phyloP scores from a whole-genome alignment of 2,113 vertebrate species.

The Tautogolabrus adspersus region DNA sequence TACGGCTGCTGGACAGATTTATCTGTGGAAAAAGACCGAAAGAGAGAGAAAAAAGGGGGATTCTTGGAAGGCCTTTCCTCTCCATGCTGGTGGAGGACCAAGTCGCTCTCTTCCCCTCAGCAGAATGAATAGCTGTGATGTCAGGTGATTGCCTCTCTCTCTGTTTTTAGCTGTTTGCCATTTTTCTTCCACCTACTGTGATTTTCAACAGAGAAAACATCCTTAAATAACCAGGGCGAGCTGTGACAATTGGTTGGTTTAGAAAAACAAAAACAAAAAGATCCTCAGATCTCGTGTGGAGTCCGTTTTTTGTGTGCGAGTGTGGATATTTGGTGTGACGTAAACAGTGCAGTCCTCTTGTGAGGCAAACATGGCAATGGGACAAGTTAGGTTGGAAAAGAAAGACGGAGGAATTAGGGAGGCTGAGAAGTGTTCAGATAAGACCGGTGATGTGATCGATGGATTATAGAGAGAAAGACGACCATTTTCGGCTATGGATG shows the following conservation, averaged over 20 bases:
- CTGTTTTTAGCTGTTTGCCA: conserved; percentile 30
- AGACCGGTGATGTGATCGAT: conserved; percentile 36
- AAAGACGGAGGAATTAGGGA: conserved; percentile 33
- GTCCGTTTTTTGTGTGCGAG: background rate
- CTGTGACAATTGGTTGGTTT: conserved; percentile 50
- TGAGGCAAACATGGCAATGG: conserved; percentile 3
- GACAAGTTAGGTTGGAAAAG: conserved; percentile 14
- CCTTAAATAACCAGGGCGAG: conserved; percentile 49
- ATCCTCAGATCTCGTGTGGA: conserved; percentile 10
- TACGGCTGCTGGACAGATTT: conserved; percentile 65
- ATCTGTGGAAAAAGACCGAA: conserved; percentile 61
- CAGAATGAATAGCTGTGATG: conserved; percentile 61
- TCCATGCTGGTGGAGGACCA: conserved; percentile 54
- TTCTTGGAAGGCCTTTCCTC: conserved; percentile 72
- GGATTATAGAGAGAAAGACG: conserved; percentile 27
- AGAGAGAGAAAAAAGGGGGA: conserved; percentile 38
- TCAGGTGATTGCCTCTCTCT: conserved; percentile 59
- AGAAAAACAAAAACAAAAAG: conserved; percentile 38
- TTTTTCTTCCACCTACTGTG: conserved; percentile 24
- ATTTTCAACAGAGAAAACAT: conserved; percentile 49
- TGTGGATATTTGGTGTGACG: conserved; percentile 8
- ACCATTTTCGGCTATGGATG: conserved; percentile 19
- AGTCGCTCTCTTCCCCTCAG: conserved; percentile 42
- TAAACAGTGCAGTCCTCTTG: conserved; percentile 1
- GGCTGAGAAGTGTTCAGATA: conserved; percentile 46